Conservation (phyloP, 2,888 invertebrate species). For the Cyclophora albipunctata region DNA sequence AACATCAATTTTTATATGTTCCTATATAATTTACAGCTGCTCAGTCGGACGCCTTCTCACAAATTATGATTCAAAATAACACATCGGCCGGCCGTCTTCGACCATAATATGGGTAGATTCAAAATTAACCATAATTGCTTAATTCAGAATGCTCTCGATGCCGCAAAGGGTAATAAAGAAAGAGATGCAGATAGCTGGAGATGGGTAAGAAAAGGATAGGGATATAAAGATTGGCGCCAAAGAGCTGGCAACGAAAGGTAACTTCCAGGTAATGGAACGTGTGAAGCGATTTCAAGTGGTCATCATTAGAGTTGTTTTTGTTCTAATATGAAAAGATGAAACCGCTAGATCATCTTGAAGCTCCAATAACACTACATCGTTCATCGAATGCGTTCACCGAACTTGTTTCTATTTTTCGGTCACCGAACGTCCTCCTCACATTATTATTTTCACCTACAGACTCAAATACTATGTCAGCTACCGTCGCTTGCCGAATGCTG, state of each 20-base stretch:
- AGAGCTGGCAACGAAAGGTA: constrained; percentile 31
- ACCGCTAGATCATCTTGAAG: constrained; percentile 20
- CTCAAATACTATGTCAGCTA: too few species aligned
- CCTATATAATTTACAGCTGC: constrained; percentile 70
- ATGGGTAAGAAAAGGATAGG: constrained; percentile 33
- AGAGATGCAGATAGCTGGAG: constrained; percentile 31
- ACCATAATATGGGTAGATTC: constrained; percentile 64
- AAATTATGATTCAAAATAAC: constrained; percentile 75
- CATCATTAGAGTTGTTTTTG: constrained; percentile 57
- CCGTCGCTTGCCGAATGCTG: too few species aligned
- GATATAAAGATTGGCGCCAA: constrained; percentile 24
- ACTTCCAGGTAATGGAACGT: constrained; percentile 65
- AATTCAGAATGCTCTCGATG: constrained; percentile 51
- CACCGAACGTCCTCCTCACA: too few species aligned
- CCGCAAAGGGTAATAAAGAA: constrained; percentile 30
- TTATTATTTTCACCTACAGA: too few species aligned
- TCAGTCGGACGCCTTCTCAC: constrained; percentile 70
- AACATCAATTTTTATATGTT: constrained; percentile 19
- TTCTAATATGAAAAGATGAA: constrained; percentile 37
- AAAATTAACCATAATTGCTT: constrained; percentile 76
- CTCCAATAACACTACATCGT: too few species aligned
- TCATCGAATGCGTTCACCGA: too few species aligned
- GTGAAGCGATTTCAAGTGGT: constrained; percentile 58
- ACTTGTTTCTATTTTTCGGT: too few species aligned
- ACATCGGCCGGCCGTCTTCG: constrained; percentile 61